Conservation (phyloP, 2,113 vertebrate genomes). For the Neodon shergylaensis region DNA sequence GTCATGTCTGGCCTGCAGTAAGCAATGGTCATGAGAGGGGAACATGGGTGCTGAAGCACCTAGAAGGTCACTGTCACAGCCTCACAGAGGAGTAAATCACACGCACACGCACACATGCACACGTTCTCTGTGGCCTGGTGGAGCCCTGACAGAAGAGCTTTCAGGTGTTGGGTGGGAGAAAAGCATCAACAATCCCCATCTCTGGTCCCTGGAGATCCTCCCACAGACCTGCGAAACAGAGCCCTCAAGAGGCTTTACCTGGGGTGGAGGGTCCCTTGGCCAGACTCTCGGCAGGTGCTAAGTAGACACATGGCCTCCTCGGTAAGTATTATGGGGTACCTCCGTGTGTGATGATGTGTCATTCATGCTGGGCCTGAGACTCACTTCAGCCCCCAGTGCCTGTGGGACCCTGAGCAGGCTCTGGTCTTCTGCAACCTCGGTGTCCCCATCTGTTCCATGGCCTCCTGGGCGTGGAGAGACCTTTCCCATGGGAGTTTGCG, state of each 20-base stretch:
- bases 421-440: not conserved
- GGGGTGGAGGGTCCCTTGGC: not conserved
- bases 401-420: fast-evolving
- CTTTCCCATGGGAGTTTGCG: not conserved
- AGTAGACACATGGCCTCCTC: not conserved
- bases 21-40: fast-evolving
- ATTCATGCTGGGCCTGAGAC: not conserved
- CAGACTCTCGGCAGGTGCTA: not conserved
- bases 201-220: not conserved
- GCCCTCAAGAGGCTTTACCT: not conserved
- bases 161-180: too few relatives aligned
- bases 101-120: not conserved
- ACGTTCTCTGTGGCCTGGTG: not conserved
- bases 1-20: too few relatives aligned
- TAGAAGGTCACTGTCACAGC: not conserved
- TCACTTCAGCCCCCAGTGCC: not conserved
- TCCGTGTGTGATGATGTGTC: fast-evolving
- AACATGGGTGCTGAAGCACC: not conserved
- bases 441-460: not conserved
- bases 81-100: not conserved
- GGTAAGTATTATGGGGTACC: fast-evolving
- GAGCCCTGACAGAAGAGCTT: not conserved
- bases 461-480: fast-evolving
- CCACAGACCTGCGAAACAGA: too few relatives aligned
- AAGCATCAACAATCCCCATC: not conserved